These are phyloP conservation scores for Tachyglossus aculeatus DNA, from an alignment of 2,797 vertebrate genomes.

Conservation along the genomic window DNA sequence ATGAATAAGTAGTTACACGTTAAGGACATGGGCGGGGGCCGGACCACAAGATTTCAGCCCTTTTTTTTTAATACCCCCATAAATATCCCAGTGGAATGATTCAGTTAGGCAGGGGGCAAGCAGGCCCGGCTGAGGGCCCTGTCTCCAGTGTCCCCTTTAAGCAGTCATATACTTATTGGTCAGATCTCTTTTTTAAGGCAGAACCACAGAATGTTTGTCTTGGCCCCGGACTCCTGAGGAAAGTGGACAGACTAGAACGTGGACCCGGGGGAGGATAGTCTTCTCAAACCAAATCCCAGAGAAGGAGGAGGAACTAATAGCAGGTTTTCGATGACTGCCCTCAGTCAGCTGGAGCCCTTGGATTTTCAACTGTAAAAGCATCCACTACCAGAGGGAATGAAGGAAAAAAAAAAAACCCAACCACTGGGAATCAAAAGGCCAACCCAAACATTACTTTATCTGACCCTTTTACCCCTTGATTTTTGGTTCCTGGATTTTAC, in stretches of 20 bases:
- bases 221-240: conserved; percentile 28
- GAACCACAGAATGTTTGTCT: conserved; percentile 55
- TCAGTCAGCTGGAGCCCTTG: conserved; percentile 28
- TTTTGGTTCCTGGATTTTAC: background rate
- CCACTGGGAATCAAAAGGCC: background rate
- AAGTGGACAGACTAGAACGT: background rate
- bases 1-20: conserved; percentile 56
- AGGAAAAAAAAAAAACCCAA: background rate
- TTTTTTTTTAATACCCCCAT: conserved; percentile 47
- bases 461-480: background rate
- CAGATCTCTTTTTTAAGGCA: conserved; percentile 33
- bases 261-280: background rate
- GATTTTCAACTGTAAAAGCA: conserved; percentile 28
- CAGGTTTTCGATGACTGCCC: conserved; percentile 46
- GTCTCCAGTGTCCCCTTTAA: conserved; percentile 46
- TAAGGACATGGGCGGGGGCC: conserved; percentile 44
- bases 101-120: conserved; percentile 52
- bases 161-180: conserved; percentile 44
- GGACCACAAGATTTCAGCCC: conserved; percentile 61
- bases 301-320: conserved; percentile 57
- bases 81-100: conserved; percentile 60
- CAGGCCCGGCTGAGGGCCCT: conserved; percentile 42
- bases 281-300: conserved; percentile 38
- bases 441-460: background rate
- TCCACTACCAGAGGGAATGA: background rate